phyloP scores from a whole-genome alignment of 1,140 invertebrate genomes.

The Drosophila dunni region DNA sequence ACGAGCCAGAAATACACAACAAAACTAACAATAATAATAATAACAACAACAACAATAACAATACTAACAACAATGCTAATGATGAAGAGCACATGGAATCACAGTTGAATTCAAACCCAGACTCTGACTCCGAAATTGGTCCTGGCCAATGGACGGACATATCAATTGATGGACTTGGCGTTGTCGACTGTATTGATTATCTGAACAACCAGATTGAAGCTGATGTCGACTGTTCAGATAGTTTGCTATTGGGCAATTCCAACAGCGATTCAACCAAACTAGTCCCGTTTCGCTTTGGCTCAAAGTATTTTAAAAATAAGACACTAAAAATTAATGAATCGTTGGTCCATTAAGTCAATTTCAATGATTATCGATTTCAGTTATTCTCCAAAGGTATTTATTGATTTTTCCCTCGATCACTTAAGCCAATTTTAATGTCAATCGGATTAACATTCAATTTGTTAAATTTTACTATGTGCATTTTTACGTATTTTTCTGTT shows the following conservation, averaged over 20 bases:
- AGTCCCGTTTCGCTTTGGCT: slow-evolving; percentile 14
- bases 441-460: no score
- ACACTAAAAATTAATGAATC: slow-evolving; percentile 27
- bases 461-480: no score
- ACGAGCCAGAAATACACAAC: no score
- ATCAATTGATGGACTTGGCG: slow-evolving; percentile 24
- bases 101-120: neutral
- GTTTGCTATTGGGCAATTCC: neutral
- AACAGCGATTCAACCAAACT: slow-evolving; percentile 3
- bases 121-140: neutral
- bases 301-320: slow-evolving; percentile 29
- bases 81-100: neutral
- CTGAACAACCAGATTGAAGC: slow-evolving; percentile 18
- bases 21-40: neutral
- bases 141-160: slow-evolving; percentile 12
- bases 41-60: neutral
- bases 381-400: neutral
- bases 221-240: slow-evolving; percentile 31
- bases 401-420: neutral
- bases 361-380: neutral
- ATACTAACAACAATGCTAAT: neutral
- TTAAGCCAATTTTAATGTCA: no score
- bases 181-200: slow-evolving; percentile 39
- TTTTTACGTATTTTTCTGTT: no score
- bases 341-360: slow-evolving; percentile 30